These are phyloP conservation scores for Mesochorus sp. DNA, from an alignment of 2,888 invertebrate genomes.

Conservation along the genomic window DNA sequence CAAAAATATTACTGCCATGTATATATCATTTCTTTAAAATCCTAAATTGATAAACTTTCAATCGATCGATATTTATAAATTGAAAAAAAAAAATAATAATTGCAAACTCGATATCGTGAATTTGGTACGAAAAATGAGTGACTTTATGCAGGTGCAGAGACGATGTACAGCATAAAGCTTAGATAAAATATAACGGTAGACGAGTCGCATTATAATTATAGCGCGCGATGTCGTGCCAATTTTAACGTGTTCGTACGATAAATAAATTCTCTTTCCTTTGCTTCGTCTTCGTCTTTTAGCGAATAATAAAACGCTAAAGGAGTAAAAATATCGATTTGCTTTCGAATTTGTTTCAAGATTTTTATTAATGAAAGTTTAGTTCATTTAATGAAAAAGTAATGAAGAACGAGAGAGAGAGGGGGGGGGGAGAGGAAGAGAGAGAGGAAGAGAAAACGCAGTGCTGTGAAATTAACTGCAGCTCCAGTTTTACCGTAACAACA, in stretches of 20 bases:
- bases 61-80: too few species aligned
- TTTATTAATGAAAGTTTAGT: neutral
- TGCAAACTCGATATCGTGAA: neutral
- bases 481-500: slow-evolving; percentile 5
- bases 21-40: too few species aligned
- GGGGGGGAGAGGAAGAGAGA: neutral
- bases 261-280: neutral
- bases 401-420: neutral
- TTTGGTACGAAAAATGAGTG: slow-evolving; percentile 10
- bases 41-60: too few species aligned
- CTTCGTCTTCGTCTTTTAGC: neutral
- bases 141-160: neutral
- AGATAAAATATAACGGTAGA: neutral
- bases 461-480: neutral
- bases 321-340: neutral
- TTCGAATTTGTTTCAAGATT: neutral
- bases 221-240: slow-evolving; percentile 54
- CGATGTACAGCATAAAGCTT: neutral
- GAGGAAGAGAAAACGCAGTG: neutral
- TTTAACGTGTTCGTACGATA: slow-evolving; percentile 12
- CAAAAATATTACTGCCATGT: too few species aligned
- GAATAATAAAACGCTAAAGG: neutral
- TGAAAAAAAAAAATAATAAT: too few species aligned
- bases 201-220: slow-evolving; percentile 49
- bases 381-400: neutral